Evolutionary conservation across 2,888 invertebrate species (phyloP).

Genomic region (Morpho deidamia): DNA sequence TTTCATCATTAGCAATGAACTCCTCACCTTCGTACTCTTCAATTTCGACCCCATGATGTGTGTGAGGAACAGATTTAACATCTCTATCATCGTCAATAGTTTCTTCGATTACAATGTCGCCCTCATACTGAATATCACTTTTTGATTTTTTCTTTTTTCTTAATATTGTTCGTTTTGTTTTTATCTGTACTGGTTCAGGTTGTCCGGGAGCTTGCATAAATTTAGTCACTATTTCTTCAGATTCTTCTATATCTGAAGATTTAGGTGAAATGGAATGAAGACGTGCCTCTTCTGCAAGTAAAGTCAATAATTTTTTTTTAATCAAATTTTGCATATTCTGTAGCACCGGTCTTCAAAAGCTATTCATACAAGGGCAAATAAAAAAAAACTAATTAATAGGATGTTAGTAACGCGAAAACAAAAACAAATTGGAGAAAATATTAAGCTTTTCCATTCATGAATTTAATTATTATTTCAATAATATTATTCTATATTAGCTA

Average conservation of each 20-base stretch:
- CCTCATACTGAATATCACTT: slow-evolving; percentile 36
- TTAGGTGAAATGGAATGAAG: slow-evolving; percentile 38
- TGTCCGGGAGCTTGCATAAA: slow-evolving; percentile 72
- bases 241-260: slow-evolving; percentile 72
- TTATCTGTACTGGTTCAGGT: slow-evolving; percentile 72
- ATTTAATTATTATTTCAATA: no score
- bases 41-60: slow-evolving; percentile 51
- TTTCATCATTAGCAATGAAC: slow-evolving; percentile 35
- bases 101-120: slow-evolving; percentile 75
- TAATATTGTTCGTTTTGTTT: slow-evolving; percentile 77
- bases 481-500: no score
- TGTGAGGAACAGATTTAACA: slow-evolving; percentile 22
- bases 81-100: slow-evolving; percentile 58
- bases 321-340: background rate
- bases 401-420: no score
- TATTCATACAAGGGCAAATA: no score
- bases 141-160: slow-evolving; percentile 54
- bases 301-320: background rate
- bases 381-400: no score
- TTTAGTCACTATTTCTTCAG: slow-evolving; percentile 80
- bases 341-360: no score
- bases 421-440: no score
- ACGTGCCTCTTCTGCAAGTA: slow-evolving; percentile 44
- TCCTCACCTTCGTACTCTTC: slow-evolving; percentile 57
- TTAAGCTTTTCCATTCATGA: no score